Base-by-base conservation (phyloP, 2,888 invertebrate genomes). In the Cryptocheilus praepositus region DNA sequence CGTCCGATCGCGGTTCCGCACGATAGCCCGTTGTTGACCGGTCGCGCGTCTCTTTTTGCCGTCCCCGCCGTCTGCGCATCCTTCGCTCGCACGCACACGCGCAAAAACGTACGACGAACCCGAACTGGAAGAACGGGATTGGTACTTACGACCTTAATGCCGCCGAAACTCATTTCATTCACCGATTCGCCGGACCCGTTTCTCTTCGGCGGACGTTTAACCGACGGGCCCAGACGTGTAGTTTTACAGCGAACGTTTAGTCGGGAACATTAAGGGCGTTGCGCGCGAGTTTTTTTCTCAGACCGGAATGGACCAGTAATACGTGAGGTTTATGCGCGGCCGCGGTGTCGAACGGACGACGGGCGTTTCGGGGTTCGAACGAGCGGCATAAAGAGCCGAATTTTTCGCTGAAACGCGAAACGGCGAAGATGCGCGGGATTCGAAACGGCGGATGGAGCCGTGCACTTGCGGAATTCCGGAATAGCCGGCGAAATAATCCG, bases 41-140 rank as follows among this genome's bases (percentile, higher is more conserved):
- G 59, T 53, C 57, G 25, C 25, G 25, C 25, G 36, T 57, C 56
- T 55, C 11, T 19, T 52, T 49, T 51, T 53, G 59, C 55, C 59
- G 55, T 57, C 61, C 64, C 3, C 59, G 36, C 8, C 25, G 25
- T 25, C 25, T 25, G 25, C 25, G n/a, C n/a, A n/a, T n/a, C n/a
- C n/a, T n/a, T n/a, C 53, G 61, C 43, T 46, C 65, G 64, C 45
- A 18, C 46, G 44, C 57, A 28, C 52, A 36, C 36, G 36, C 36
- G 36, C 11, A 36, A 36, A 36, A 36, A 21, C 53, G 53, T 57
- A n/a, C 49, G 45, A 49, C 63, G 53, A 67, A 51, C 55, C 68
- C 69, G 67, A 77, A 77, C 73, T 78, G 75, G 77, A 77, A 78
- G 73, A 73, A 78, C 77, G 78, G 71, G 78, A 77, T 77, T 78